Base-by-base conservation (phyloP, 2,888 invertebrate species). In the Poecilus cupreus region DNA sequence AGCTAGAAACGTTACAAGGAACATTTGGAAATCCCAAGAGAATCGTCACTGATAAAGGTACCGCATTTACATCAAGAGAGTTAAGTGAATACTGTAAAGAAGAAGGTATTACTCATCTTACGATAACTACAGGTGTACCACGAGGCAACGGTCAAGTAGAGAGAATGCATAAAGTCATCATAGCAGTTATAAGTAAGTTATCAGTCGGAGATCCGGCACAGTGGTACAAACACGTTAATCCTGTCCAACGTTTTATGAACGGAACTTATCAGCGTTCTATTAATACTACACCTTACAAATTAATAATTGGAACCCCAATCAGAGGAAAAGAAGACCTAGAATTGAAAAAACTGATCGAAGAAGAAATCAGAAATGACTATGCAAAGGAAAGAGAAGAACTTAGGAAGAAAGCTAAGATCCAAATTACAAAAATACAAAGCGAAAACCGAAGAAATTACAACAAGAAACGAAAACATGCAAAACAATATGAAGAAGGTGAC, bases 381-480 rank as follows among this genome's bases (percentile, higher is more conserved):
- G 2, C 5, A 5, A 5, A 83, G 0, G 74, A 81, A 6, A 39
- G 84, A 24, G 82, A 83, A 13, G 68, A 79, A 0, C 16, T 83
- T 2, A 60, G 83, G 0, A 8, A 2, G 4, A 1, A 57, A 0
- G 84, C 84, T 1, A 83, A 82, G 26, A 57, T 70, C 10, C 75
- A 83, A n/a, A 84, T 84, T 1, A n/a, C 8, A 10, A 83, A 81
- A 57, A 81, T 84, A 5, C 84, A 85, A 24, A 78, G 83, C 16
- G 86, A 86, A 79, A 86, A 86, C 70, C 70, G 51, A 82, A 77
- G 82, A 51, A 78, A 79, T 3, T 84, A 84, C 76, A 85, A 86
- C 68, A 82, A 82, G 70, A 82, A 83, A 57, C 82, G 85, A 68
- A 85, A 83, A 78, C 64, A 82, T 43, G 82, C 86, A 3, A 83